Base-by-base conservation (phyloP, 2,113 vertebrate species). In the Lophius piscatorius region DNA sequence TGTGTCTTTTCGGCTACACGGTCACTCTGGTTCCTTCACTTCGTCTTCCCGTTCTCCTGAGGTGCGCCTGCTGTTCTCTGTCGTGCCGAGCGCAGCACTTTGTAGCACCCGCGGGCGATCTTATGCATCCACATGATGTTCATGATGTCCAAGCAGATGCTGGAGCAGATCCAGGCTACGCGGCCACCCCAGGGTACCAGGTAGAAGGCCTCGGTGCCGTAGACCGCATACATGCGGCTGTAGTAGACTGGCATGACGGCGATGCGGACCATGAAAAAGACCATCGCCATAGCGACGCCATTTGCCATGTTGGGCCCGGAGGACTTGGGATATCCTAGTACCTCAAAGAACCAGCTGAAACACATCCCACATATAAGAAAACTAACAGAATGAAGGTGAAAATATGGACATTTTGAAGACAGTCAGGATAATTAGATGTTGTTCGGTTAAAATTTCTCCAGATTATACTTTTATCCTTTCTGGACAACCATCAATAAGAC, bases 91-190 rank as follows among this genome's bases (percentile, higher is more conserved):
- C 84, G 85, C 80, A 99, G 81, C 55, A 98, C 94, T 80, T 85
- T 95, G 85, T 92, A 91, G 91, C 96, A 98, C 73, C 97, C 97
- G 51, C 91, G 94, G 21, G 92, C 91, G 17, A 99, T 99, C 86
- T 94, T 99, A 76, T 94, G 88, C 97, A 99, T 99, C 97, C 97
- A 99, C 93, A 96, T 96, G 64, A 97, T 18, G 71, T 99, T 99
- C 95, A 99, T 95, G 73, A 97, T 69, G 90, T 99, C 97, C 92
- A 99, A 81, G 58, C 94, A 88, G 80, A 93, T 47, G 41, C 97
- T 97, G 63, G 93, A 90, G 82, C 85, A 68, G 65, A 97, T 91
- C 97, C 97, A 99, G 75, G 92, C 84, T 31, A 80, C 84, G n/a
- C 98, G 96, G 38, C 92, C 88, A 10, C 90, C 84, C 49, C 88